phyloP scores from a whole-genome alignment of 2,113 vertebrate species.

The Percopsis transmontana region DNA sequence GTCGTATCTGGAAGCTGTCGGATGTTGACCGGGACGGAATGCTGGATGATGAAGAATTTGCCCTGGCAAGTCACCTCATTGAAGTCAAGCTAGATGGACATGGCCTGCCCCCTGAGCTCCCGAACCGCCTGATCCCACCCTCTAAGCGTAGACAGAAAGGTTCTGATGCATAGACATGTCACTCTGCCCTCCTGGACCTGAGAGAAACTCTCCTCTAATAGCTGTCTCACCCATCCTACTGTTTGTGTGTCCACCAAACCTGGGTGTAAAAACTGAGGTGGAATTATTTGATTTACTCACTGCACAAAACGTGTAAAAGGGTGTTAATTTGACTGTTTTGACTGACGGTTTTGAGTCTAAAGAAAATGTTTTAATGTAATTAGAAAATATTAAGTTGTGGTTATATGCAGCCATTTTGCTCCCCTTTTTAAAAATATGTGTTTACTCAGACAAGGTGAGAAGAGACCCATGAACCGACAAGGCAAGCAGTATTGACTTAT shows the following conservation, averaged over 20 bases:
- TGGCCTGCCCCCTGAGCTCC: conserved; percentile 86
- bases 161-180: conserved; percentile 74
- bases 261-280: conserved; percentile 19
- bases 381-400: conserved; percentile 27
- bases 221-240: conserved; percentile 43
- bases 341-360: conserved; percentile 4
- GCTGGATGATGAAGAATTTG: conserved; percentile 93
- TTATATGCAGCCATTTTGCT: conserved; percentile 30
- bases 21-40: conserved; percentile 92
- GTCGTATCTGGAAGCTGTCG: conserved; percentile 93
- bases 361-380: conserved; percentile 21
- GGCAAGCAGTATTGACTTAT: conserved; percentile 25
- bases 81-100: conserved; percentile 92
- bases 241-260: conserved; percentile 33
- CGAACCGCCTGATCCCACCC: conserved; percentile 85
- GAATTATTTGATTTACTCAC: conserved; percentile 3
- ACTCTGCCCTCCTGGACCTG: conserved; percentile 5
- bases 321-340: not conserved
- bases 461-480: conserved; percentile 16
- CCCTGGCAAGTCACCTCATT: conserved; percentile 91
- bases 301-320: conserved; percentile 26
- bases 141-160: conserved; percentile 91
- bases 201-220: conserved; percentile 29
- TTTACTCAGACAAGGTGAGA: conserved; percentile 34
- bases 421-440: conserved; percentile 33